A percentile compares a stretch with the other conserved stretches of the same genome.
phyloP scores from a whole-genome alignment of 2,888 invertebrate species.

The Ypsolopha scabrella region DNA sequence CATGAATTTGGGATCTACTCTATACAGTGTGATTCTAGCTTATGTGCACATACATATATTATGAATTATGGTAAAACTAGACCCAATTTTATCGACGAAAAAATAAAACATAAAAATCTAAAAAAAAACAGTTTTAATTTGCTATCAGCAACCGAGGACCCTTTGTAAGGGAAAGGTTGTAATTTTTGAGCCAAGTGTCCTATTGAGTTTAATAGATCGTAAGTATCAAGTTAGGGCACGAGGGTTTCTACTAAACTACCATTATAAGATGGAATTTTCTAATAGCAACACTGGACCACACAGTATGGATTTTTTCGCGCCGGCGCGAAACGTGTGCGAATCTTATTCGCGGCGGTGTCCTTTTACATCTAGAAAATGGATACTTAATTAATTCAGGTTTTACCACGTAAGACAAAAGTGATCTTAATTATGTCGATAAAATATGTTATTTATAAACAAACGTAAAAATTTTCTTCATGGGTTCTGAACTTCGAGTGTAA shows the following conservation, averaged over 20 bases:
- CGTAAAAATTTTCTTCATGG: neutral
- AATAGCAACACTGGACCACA: conserved; percentile 16
- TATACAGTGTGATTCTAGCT: too few species aligned
- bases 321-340: conserved; percentile 46
- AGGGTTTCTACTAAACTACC: neutral
- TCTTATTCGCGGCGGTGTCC: neutral
- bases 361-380: neutral
- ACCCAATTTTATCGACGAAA: too few species aligned
- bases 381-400: neutral
- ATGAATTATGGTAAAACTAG: too few species aligned
- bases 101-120: too few species aligned
- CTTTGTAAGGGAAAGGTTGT: too few species aligned
- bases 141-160: too few species aligned
- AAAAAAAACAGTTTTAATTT: too few species aligned
- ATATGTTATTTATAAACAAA: neutral
- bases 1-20: too few species aligned
- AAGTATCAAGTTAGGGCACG: too few species aligned
- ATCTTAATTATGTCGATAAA: neutral
- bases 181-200: too few species aligned
- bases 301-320: conserved; percentile 64
- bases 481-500: conserved; percentile 16
- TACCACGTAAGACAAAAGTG: neutral
- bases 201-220: too few species aligned
- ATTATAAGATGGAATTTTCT: neutral
- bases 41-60: too few species aligned